phyloP scores from a whole-genome alignment of 2,888 invertebrate genomes.

The Himalopsyche anomala region DNA sequence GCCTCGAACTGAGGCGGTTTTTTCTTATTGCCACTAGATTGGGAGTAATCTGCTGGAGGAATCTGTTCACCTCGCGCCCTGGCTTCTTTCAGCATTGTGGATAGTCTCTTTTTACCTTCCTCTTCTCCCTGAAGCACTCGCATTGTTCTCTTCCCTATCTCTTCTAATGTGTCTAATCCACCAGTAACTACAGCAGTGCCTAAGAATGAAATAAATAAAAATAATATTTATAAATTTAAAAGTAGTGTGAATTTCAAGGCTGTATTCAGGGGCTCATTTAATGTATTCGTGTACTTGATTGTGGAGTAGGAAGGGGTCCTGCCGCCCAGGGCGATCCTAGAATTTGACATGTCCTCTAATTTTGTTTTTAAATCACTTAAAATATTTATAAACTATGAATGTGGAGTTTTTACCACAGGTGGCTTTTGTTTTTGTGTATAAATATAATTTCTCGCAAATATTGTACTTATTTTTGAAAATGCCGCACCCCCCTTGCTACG shows the following conservation, averaged over 20 bases:
- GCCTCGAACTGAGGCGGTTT: conserved; percentile 84
- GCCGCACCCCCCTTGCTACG: too few relatives aligned
- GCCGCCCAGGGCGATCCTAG: too few relatives aligned
- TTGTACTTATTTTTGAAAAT: too few relatives aligned
- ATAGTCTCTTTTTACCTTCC: conserved; percentile 75
- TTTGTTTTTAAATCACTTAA: too few relatives aligned
- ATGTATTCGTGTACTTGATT: neutral
- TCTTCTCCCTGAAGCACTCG: conserved; percentile 83
- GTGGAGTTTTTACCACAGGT: too few relatives aligned
- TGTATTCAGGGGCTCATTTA: conserved; percentile 65
- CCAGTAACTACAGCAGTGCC: conserved; percentile 86
- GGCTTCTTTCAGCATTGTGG: conserved; percentile 82
- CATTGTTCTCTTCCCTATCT: conserved; percentile 96
- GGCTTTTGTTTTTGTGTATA: too few relatives aligned
- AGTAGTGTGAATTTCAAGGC: conserved; percentile 41
- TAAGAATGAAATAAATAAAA: conserved; percentile 63
- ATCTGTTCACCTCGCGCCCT: conserved; percentile 79
- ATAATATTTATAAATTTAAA: neutral
- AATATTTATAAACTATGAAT: too few relatives aligned
- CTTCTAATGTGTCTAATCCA: conserved; percentile 92
- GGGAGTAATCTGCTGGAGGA: conserved; percentile 67
- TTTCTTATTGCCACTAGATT: conserved; percentile 69
- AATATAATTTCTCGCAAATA: too few relatives aligned
- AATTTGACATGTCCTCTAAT: too few relatives aligned
- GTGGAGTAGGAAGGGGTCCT: too few relatives aligned